Evolutionary conservation across 2,113 vertebrate species (phyloP).

Genomic region (Rhabdornis inornatus): DNA sequence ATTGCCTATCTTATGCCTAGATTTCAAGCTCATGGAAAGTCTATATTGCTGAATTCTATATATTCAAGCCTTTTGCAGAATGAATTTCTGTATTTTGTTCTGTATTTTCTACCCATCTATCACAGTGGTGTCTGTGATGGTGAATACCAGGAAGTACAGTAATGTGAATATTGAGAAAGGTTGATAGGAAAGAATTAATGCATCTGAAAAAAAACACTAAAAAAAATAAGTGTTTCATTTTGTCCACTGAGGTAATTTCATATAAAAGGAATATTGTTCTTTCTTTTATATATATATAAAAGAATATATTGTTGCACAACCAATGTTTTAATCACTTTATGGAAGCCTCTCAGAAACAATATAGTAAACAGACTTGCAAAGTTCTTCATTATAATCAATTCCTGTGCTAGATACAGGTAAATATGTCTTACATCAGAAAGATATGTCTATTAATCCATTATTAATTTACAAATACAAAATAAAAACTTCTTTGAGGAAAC

Average conservation of each 20-base stretch:
- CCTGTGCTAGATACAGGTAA: background rate
- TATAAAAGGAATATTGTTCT: background rate
- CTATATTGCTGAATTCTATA: background rate
- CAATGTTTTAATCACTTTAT: background rate
- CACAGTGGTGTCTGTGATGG: background rate
- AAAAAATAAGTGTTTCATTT: background rate
- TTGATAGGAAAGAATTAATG: background rate
- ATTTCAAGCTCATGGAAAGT: background rate
- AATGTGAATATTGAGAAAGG: background rate
- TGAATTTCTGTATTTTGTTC: background rate
- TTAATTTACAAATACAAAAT: background rate
- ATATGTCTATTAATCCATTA: background rate
- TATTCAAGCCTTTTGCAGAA: background rate
- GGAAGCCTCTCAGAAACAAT: background rate
- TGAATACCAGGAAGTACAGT: background rate
- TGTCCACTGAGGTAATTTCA: background rate
- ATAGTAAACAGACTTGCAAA: background rate
- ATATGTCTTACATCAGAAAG: background rate
- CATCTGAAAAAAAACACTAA: background rate
- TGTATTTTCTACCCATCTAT: background rate
- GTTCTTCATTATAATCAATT: background rate
- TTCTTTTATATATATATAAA: too few species aligned
- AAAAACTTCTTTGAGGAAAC: background rate
- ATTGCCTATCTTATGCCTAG: background rate
- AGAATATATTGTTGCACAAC: background rate